These are phyloP conservation scores for Chelon labrosus DNA, from an alignment of 2,797 vertebrate genomes.

Conservation along the genomic window DNA sequence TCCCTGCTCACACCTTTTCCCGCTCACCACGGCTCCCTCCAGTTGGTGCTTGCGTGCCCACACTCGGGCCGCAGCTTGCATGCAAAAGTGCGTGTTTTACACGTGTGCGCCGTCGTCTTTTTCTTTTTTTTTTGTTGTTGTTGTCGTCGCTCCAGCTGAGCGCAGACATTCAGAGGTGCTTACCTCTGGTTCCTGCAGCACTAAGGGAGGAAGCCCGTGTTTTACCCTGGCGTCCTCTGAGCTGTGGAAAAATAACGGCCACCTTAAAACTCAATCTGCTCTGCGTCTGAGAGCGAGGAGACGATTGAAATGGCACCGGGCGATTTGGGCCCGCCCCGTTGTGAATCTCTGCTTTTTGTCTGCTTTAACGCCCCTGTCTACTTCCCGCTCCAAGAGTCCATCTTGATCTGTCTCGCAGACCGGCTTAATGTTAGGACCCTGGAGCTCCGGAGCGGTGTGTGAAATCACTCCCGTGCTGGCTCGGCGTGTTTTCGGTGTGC, in stretches of 20 bases:
- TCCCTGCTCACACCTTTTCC: conserved; percentile 82
- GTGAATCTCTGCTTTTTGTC: conserved; percentile 52
- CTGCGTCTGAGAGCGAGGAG: conserved; percentile 43
- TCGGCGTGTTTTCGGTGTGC: conserved; percentile 41
- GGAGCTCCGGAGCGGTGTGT: conserved; percentile 32
- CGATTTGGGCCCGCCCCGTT: conserved; percentile 36
- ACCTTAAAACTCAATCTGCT: conserved; percentile 63
- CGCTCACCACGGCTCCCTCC: conserved; percentile 75
- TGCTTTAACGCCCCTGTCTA: conserved; percentile 8
- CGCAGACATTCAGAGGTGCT: conserved; percentile 41
- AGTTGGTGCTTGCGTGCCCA: conserved; percentile 80
- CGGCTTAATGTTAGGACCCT: not conserved
- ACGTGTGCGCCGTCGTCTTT: conserved; percentile 35
- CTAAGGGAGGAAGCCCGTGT: conserved; percentile 36
- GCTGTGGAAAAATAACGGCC: conserved; percentile 65
- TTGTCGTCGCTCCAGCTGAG: conserved; percentile 62
- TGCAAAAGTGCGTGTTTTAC: conserved; percentile 45
- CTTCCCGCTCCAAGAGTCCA: conserved; percentile 24
- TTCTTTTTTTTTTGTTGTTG: no score
- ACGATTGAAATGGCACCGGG: conserved; percentile 52
- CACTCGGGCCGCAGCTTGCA: conserved; percentile 67
- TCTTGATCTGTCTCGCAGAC: conserved; percentile 12
- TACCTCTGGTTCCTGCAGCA: conserved; percentile 65
- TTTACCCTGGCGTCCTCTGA: conserved; percentile 51
- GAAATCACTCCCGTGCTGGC: conserved; percentile 50